Conservation (phyloP, 2,888 invertebrate genomes). For the Ellobium chinense region DNA sequence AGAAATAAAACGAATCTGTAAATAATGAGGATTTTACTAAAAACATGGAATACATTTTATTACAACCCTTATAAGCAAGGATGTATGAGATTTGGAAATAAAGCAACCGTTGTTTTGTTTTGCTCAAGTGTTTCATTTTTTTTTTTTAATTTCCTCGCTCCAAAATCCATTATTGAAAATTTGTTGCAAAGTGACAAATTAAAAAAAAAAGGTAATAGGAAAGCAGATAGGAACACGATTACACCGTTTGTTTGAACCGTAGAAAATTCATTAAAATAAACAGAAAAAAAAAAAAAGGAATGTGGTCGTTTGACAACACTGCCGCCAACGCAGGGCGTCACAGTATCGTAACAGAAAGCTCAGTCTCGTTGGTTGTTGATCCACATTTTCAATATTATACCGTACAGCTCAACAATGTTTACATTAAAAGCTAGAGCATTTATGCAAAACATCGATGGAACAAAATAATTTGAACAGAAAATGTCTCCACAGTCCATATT, state of each 20-base stretch:
- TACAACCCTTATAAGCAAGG: too few species aligned
- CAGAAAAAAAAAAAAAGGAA: not conserved
- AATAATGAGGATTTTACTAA: slow-evolving; percentile 4
- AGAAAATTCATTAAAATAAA: not conserved
- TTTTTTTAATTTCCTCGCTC: too few species aligned
- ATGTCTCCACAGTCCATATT: too few species aligned
- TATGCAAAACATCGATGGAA: not conserved
- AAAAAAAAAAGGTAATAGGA: not conserved
- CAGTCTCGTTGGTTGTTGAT: slow-evolving; percentile 4
- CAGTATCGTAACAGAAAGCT: not conserved
- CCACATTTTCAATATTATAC: not conserved
- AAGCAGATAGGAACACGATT: too few species aligned
- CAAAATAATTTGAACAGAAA: slow-evolving; percentile 22
- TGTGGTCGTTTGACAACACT: not conserved
- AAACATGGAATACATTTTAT: too few species aligned
- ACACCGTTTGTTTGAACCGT: too few species aligned
- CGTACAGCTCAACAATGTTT: slow-evolving; percentile 7
- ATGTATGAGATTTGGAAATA: too few species aligned
- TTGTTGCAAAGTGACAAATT: not conserved
- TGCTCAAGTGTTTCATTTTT: too few species aligned
- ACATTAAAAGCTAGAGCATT: not conserved
- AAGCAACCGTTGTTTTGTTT: too few species aligned
- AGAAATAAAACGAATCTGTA: slow-evolving; percentile 13
- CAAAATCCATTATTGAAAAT: too few species aligned
- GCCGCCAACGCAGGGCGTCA: not conserved